Percentiles rank a stretch among this genome's conserved stretches.
Conservation (phyloP, 1,140 invertebrate species). For the Aradophagus sp. region DNA sequence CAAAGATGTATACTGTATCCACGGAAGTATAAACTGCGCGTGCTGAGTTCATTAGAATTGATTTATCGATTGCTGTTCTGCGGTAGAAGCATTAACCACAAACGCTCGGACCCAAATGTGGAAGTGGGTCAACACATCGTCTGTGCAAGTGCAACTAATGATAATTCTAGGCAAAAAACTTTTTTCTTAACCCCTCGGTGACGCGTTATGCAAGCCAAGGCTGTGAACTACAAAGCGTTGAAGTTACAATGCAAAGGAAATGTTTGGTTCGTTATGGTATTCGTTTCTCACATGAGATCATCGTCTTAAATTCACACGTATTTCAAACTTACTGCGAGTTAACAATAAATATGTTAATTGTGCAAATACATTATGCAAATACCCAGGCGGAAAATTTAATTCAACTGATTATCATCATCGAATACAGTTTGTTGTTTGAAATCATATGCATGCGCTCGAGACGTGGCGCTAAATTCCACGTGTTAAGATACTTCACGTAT, state of each 20-base stretch:
- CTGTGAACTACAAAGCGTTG: constrained; percentile 11
- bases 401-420: constrained; percentile 14
- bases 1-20: constrained; percentile 21
- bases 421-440: constrained; percentile 11
- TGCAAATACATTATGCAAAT: constrained; percentile 23
- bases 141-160: constrained; percentile 15
- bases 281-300: constrained; percentile 22
- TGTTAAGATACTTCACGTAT: no score
- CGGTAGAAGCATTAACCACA: constrained; percentile 37
- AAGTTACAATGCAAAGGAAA: constrained; percentile 17
- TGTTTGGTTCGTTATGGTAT: not conserved
- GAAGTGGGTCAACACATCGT: constrained; percentile 48
- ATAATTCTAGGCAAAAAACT: constrained; percentile 14
- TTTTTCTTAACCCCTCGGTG: constrained; percentile 33
- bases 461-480: no score
- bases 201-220: constrained; percentile 20
- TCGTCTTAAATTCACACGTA: constrained; percentile 9
- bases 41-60: constrained; percentile 50
- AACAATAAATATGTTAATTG: constrained; percentile 36
- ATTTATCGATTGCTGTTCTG: constrained; percentile 49
- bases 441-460: not conserved
- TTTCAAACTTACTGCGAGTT: constrained; percentile 9
- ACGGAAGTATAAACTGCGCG: constrained; percentile 39
- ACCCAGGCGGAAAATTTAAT: not conserved
- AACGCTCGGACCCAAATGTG: constrained; percentile 30